A percentile compares a stretch with the other conserved stretches of the same genome.
phyloP scores from a whole-genome alignment of 2,888 invertebrate species.

The Zhengitettix transpicula region DNA sequence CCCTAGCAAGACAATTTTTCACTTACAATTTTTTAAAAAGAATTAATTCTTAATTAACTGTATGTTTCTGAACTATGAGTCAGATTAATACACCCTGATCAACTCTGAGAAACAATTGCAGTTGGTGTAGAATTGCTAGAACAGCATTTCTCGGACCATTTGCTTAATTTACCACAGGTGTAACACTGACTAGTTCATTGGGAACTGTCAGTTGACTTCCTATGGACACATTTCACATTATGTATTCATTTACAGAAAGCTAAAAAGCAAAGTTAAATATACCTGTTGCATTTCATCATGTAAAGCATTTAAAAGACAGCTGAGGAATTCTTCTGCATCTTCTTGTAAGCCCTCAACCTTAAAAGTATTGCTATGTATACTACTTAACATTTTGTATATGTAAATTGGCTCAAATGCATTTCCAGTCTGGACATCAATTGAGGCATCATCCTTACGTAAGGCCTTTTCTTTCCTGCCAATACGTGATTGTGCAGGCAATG shows the following conservation, averaged over 20 bases:
- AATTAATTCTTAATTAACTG: not conserved
- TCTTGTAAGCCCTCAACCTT: constrained; percentile 79
- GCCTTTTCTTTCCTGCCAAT: constrained; percentile 9
- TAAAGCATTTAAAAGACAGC: constrained; percentile 79
- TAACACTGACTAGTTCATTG: not conserved
- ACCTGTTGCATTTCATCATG: constrained; percentile 96
- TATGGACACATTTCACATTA: not conserved
- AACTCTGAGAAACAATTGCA: not conserved
- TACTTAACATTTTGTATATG: constrained; percentile 69
- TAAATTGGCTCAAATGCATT: constrained; percentile 80
- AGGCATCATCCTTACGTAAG: constrained; percentile 16
- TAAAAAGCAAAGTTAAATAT: constrained; percentile 12
- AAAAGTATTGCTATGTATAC: constrained; percentile 48
- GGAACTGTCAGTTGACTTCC: not conserved
- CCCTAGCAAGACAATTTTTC: not conserved
- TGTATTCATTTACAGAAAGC: not conserved
- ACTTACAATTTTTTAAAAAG: not conserved
- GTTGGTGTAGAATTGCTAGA: no score
- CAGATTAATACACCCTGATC: not conserved
- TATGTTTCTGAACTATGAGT: not conserved
- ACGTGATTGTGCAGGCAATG: constrained; percentile 38
- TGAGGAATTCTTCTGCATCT: constrained; percentile 93
- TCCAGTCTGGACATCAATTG: constrained; percentile 41
- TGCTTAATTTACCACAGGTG: not conserved
- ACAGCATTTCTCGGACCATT: not conserved